Conservation (phyloP, 2,888 invertebrate genomes). For the Phlogophora meticulosa region DNA sequence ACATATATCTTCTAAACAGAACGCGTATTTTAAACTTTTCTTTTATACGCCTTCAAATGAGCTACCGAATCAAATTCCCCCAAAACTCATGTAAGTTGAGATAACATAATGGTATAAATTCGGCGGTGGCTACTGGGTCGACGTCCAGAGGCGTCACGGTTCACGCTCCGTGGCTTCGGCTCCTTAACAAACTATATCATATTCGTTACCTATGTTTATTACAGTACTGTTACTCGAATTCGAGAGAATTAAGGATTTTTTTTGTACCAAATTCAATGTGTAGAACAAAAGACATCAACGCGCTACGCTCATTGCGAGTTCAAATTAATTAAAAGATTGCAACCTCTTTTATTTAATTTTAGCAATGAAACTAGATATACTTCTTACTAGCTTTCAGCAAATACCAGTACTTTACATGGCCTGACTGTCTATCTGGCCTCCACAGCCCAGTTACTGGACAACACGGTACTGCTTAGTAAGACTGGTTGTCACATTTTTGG, state of each 20-base stretch:
- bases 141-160: constrained; percentile 76
- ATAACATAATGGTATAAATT: constrained; percentile 56
- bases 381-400: too few relatives aligned
- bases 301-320: constrained; percentile 24
- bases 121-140: constrained; percentile 71
- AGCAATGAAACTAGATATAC: constrained; percentile 10
- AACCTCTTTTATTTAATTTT: background rate
- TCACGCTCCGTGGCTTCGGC: constrained; percentile 68
- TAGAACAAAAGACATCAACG: constrained; percentile 76
- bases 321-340: background rate
- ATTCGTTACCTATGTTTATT: constrained; percentile 60
- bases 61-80: constrained; percentile 9
- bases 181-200: constrained; percentile 67
- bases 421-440: too few relatives aligned
- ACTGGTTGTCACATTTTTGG: too few relatives aligned
- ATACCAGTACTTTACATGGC: too few relatives aligned
- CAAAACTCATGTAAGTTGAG: constrained; percentile 21
- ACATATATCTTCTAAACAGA: background rate
- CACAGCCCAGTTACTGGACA: too few relatives aligned
- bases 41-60: background rate
- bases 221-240: constrained; percentile 36
- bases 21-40: too few relatives aligned
- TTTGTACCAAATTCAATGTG: constrained; percentile 26
- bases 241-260: constrained; percentile 31
- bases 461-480: too few relatives aligned